A percentile compares a stretch with the other conserved stretches of the same genome.
Evolutionary conservation across 2,797 vertebrate species (phyloP).

Genomic region (Salarias fasciatus): DNA sequence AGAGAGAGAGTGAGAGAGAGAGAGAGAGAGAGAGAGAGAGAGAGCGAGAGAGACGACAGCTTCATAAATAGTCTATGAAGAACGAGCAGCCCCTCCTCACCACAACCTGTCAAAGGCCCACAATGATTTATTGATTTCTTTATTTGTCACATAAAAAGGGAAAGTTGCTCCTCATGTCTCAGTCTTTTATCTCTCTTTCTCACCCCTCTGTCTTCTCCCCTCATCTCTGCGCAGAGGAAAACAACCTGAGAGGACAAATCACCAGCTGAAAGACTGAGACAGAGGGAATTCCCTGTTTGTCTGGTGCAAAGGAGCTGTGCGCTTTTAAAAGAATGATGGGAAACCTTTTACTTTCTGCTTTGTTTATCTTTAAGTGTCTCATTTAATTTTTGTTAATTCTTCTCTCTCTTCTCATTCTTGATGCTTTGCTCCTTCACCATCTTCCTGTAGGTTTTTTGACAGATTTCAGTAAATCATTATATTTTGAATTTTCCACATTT

Average conservation of each 20-base stretch:
- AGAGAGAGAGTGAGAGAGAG: slow-evolving; percentile 7
- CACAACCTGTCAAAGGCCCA: slow-evolving; percentile 76
- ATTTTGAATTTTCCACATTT: no score
- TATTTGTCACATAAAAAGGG: slow-evolving; percentile 83
- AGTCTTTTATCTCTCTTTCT: slow-evolving; percentile 37
- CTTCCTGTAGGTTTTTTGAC: no score
- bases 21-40: slow-evolving; percentile 8
- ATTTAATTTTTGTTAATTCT: no score
- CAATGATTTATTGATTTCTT: slow-evolving; percentile 87
- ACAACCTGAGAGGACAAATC: slow-evolving; percentile 37
- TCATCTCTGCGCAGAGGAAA: slow-evolving; percentile 45
- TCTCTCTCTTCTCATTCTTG: no score
- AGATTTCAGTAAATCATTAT: no score
- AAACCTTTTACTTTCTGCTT: no score
- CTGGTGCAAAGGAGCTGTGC: no score
- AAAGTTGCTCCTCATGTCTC: slow-evolving; percentile 49
- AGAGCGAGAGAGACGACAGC: slow-evolving; percentile 49
- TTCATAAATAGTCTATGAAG: slow-evolving; percentile 86
- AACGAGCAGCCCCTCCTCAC: slow-evolving; percentile 69
- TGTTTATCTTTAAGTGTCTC: no score
- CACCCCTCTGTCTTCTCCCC: slow-evolving; percentile 4
- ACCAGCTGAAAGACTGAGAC: slow-evolving; percentile 44
- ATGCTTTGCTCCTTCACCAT: no score
- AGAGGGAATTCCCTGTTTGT: slow-evolving; percentile 45
- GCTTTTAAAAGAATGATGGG: no score